phyloP scores from a whole-genome alignment of 2,113 vertebrate genomes.

The Desmodus rotundus region DNA sequence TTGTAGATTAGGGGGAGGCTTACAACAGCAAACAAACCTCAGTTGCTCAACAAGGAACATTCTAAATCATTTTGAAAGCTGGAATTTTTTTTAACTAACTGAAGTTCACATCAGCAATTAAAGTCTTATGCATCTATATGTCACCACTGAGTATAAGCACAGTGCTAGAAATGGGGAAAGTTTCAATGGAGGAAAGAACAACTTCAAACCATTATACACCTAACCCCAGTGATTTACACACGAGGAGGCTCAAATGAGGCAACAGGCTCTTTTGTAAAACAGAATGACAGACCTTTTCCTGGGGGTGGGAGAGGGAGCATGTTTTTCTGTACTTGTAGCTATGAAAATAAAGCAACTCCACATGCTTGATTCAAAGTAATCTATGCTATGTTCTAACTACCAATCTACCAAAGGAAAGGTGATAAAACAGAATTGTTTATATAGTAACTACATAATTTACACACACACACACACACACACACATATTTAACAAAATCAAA shows the following conservation, averaged over 20 bases:
- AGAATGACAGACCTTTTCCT: background rate
- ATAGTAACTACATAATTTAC: background rate
- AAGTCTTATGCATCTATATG: background rate
- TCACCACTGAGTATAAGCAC: background rate
- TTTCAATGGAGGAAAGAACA: background rate
- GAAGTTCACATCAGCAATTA: background rate
- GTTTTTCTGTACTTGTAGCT: background rate
- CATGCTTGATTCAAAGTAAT: background rate
- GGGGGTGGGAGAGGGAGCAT: background rate
- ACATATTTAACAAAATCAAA: background rate
- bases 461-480: background rate
- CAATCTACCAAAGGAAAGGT: background rate
- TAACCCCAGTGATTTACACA: background rate
- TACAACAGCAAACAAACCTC: slow-evolving; percentile 28
- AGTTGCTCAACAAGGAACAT: background rate
- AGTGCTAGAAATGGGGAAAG: background rate
- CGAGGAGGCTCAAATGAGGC: background rate
- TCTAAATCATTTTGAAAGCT: slow-evolving; percentile 24
- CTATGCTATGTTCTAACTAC: background rate
- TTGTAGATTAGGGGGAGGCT: slow-evolving; percentile 24
- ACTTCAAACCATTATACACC: background rate
- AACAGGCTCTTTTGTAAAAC: background rate
- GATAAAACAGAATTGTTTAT: background rate
- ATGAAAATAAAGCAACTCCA: background rate
- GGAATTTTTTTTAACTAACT: background rate